These are phyloP conservation scores for Meles meles DNA, from an alignment of 2,113 vertebrate species.

Conservation along the genomic window DNA sequence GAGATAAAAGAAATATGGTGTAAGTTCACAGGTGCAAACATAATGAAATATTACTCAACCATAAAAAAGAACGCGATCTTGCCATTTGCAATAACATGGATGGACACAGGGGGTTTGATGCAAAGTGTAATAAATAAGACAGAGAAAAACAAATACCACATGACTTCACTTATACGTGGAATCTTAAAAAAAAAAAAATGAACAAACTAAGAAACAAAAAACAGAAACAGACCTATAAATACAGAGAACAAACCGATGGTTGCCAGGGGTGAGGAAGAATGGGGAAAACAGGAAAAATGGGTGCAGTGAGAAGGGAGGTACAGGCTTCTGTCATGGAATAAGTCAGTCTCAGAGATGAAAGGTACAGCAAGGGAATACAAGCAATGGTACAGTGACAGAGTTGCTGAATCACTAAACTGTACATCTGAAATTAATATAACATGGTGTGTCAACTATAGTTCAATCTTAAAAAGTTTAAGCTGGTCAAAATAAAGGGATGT, in stretches of 20 bases:
- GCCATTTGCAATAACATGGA: background rate
- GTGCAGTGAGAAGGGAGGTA: background rate
- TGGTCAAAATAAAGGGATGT: background rate
- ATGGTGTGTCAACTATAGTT: background rate
- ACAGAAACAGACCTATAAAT: background rate
- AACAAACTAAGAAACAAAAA: background rate
- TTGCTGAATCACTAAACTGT: background rate
- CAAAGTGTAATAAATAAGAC: background rate
- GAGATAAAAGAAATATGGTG: background rate
- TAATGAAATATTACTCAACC: background rate
- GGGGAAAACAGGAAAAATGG: background rate
- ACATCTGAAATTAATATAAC: background rate
- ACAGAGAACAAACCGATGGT: background rate
- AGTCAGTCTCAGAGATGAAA: background rate
- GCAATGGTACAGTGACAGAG: background rate
- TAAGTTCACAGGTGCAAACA: background rate
- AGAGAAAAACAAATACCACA: background rate
- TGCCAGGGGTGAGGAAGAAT: background rate
- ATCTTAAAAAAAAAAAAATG: background rate
- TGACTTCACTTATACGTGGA: background rate
- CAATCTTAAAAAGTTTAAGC: background rate
- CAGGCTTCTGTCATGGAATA: background rate
- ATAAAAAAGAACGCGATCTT: background rate
- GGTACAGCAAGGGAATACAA: background rate
- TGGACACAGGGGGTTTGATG: background rate